Evolutionary conservation across 2,888 invertebrate genomes (phyloP).

Genomic region (Lottia scabra): DNA sequence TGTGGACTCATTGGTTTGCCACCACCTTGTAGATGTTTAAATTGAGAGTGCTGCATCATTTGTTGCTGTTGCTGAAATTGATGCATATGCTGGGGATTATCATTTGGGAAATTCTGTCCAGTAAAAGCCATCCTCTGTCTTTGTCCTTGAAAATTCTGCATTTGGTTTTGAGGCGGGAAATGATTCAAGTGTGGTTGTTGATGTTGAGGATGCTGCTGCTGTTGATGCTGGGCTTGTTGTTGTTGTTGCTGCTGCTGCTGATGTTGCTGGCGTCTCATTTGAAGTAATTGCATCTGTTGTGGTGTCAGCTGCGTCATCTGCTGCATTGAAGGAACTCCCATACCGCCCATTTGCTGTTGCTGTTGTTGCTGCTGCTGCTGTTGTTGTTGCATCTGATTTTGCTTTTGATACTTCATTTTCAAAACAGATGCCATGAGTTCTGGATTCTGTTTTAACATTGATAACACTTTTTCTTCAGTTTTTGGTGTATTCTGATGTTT

Average conservation of each 20-base stretch:
- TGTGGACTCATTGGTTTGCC: constrained; percentile 37
- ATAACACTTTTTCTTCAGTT: constrained; percentile 88
- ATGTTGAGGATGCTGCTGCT: constrained; percentile 59
- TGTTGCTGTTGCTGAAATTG: constrained; percentile 62
- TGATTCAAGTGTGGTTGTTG: constrained; percentile 36
- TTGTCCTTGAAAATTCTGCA: constrained; percentile 67
- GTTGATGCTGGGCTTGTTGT: constrained; percentile 49
- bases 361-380: constrained; percentile 52
- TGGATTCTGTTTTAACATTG: constrained; percentile 92
- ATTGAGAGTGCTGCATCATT: constrained; percentile 42
- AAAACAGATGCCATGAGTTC: constrained; percentile 96
- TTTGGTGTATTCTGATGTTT: constrained; percentile 90
- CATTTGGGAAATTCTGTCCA: neutral
- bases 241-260: constrained; percentile 58
- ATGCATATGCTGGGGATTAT: constrained; percentile 52
- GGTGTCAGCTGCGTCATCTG: constrained; percentile 51
- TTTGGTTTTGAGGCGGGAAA: constrained; percentile 35
- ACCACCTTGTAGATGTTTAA: constrained; percentile 47
- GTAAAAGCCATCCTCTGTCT: constrained; percentile 42
- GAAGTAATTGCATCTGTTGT: constrained; percentile 49
- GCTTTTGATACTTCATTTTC: constrained; percentile 76
- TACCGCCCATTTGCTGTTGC: constrained; percentile 20
- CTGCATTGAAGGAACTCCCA: constrained; percentile 25
- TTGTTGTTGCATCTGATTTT: constrained; percentile 42
- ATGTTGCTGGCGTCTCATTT: constrained; percentile 52